A percentile compares a stretch with the other conserved stretches of the same genome.
phyloP scores from a whole-genome alignment of 2,888 invertebrate species.

The Morpho achilles region DNA sequence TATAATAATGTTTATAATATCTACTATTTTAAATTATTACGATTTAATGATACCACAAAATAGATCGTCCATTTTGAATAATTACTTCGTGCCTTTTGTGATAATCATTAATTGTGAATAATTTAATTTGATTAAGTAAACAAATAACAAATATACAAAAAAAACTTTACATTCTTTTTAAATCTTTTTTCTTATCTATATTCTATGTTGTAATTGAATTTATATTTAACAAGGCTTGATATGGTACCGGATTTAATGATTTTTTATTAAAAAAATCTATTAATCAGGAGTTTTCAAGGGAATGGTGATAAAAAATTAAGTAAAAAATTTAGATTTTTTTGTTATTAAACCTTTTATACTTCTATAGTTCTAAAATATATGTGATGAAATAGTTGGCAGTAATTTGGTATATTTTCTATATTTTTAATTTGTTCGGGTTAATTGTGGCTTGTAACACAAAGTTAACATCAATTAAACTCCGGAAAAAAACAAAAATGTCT shows the following conservation, averaged over 20 bases:
- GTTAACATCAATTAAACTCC: no score
- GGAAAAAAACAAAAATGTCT: slow-evolving; percentile 15
- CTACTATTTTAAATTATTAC: slow-evolving; percentile 30
- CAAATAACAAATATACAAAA: neutral
- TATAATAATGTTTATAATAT: neutral
- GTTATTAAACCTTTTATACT: no score
- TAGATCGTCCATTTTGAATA: slow-evolving; percentile 31
- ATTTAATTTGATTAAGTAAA: slow-evolving; percentile 17
- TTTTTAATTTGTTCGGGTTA: no score
- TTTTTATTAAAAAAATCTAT: slow-evolving; percentile 68
- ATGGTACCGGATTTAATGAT: slow-evolving; percentile 61
- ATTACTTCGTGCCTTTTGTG: slow-evolving; percentile 47
- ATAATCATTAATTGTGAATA: slow-evolving; percentile 44
- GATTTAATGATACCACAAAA: slow-evolving; percentile 51
- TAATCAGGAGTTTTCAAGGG: slow-evolving; percentile 48
- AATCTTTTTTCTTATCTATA: slow-evolving; percentile 6
- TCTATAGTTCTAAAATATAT: no score
- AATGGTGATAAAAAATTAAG: slow-evolving; percentile 22
- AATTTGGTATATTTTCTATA: no score
- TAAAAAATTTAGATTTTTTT: neutral
- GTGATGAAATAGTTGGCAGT: no score
- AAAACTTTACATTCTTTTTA: slow-evolving; percentile 29
- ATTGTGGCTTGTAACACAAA: no score
- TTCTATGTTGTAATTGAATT: slow-evolving; percentile 34
- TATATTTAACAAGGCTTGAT: slow-evolving; percentile 35